Percentiles rank a stretch among this genome's conserved stretches.
Evolutionary conservation across 2,113 vertebrate species (phyloP).

Genomic region (Colinus virginianus): DNA sequence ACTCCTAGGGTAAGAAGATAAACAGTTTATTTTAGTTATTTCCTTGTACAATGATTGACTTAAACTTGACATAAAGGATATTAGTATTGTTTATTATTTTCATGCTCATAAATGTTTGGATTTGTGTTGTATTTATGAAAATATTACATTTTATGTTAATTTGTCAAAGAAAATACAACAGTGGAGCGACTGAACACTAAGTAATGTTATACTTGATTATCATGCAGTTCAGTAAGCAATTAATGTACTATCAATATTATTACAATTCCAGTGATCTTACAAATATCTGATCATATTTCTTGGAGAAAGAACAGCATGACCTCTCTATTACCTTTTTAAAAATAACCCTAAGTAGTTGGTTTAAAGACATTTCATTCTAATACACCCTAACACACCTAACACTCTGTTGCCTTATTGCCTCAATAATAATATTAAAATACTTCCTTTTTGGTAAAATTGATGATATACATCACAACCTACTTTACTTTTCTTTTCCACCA

Average conservation of each 20-base stretch:
- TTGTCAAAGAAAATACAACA: neutral
- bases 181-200: neutral
- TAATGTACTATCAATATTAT: neutral
- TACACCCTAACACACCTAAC: neutral
- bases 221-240: neutral
- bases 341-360: neutral
- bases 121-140: neutral
- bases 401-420: neutral
- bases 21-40: slow-evolving; percentile 2
- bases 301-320: neutral
- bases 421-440: neutral
- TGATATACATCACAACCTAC: neutral
- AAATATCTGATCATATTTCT: neutral
- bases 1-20: neutral
- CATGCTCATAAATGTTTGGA: neutral
- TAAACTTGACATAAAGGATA: neutral
- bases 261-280: neutral
- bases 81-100: neutral
- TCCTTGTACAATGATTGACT: neutral
- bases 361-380: neutral
- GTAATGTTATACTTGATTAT: neutral
- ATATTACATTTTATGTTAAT: neutral
- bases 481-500: neutral
- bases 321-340: neutral
- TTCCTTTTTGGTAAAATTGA: neutral